Evolutionary conservation across 2,888 invertebrate species (phyloP).

Genomic region (Linyphia triangularis): DNA sequence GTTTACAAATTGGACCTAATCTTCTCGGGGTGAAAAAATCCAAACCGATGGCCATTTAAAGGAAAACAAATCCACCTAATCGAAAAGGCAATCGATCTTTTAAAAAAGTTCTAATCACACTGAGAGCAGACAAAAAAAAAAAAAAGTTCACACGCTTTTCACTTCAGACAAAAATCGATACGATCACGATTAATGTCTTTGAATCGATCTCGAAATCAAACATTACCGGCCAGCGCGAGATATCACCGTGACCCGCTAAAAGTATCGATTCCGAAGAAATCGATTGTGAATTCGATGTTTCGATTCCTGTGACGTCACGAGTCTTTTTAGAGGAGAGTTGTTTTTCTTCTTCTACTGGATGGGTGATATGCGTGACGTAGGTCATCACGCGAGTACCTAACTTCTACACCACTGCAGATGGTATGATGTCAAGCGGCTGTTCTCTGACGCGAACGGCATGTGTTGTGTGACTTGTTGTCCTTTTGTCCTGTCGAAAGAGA

Average conservation of each 20-base stretch:
- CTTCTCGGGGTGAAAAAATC: background rate
- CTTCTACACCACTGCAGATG: constrained; percentile 30
- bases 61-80: background rate
- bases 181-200: constrained; percentile 36
- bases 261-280: constrained; percentile 33
- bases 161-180: constrained; percentile 45
- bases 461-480: constrained; percentile 14
- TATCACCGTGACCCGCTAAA: constrained; percentile 34
- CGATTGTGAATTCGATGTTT: constrained; percentile 45
- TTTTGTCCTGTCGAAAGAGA: background rate
- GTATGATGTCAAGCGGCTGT: background rate
- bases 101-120: too few relatives aligned
- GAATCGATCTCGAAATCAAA: constrained; percentile 56
- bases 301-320: constrained; percentile 18
- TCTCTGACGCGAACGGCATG: background rate
- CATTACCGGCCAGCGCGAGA: constrained; percentile 22
- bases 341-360: background rate
- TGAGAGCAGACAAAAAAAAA: background rate
- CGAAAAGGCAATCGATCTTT: background rate
- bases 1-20: background rate
- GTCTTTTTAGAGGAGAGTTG: background rate
- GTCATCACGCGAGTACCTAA: constrained; percentile 7
- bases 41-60: background rate
- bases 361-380: constrained; percentile 2
- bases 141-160: background rate